Conservation (phyloP, 2,113 vertebrate species). For the Prolemur simus region DNA sequence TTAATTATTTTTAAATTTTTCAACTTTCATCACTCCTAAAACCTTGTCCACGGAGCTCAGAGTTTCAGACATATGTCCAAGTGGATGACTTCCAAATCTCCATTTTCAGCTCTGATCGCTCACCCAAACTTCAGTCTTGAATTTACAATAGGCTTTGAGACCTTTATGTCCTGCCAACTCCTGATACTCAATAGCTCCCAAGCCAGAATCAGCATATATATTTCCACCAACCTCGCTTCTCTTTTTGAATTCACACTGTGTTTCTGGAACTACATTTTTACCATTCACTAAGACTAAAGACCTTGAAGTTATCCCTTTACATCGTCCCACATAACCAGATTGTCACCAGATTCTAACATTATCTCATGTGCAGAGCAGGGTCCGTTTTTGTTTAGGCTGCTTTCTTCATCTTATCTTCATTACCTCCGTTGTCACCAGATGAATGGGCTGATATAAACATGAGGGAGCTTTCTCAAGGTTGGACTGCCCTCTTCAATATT, state of each 20-base stretch:
- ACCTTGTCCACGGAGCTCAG: not conserved
- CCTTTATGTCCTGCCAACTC: not conserved
- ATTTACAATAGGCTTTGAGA: not conserved
- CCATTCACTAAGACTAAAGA: not conserved
- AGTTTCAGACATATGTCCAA: not conserved
- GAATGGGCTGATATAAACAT: not conserved
- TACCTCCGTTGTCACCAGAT: not conserved
- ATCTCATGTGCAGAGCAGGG: not conserved
- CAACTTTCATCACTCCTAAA: conserved; percentile 11
- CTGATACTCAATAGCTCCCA: not conserved
- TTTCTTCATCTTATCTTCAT: not conserved
- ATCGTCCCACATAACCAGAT: not conserved
- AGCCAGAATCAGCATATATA: not conserved
- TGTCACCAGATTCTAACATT: not conserved
- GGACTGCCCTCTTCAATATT: not conserved
- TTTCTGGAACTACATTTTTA: not conserved
- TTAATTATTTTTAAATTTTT: conserved; percentile 48
- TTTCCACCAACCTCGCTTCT: not conserved
- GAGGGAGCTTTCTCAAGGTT: not conserved
- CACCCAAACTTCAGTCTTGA: not conserved
- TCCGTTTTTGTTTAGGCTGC: not conserved
- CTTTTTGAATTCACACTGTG: not conserved
- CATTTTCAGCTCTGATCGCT: not conserved
- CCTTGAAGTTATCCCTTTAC: not conserved
- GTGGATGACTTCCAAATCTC: not conserved